Conservation (phyloP, 2,113 vertebrate species). For the Campylomormyrus numenius region DNA sequence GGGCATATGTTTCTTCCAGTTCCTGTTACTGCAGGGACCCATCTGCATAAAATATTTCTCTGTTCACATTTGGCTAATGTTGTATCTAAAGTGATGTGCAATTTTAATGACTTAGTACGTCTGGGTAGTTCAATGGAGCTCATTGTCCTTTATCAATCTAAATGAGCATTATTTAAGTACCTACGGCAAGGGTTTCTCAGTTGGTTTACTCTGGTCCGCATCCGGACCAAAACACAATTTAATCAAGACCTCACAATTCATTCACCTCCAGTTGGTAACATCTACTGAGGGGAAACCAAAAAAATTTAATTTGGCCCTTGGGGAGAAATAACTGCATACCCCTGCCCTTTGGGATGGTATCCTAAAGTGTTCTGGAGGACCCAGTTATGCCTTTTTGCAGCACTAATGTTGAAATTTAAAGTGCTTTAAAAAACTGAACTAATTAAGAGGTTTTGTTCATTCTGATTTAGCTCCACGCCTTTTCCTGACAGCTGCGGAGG, state of each 20-base stretch:
- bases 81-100: neutral
- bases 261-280: neutral
- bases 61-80: neutral
- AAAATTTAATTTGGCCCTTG: neutral
- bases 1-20: neutral
- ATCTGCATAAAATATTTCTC: neutral
- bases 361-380: neutral
- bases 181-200: neutral
- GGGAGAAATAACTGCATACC: neutral
- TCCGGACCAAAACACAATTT: neutral
- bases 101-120: neutral
- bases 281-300: neutral
- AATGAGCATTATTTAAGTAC: neutral
- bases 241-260: neutral
- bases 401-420: neutral
- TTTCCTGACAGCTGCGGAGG: neutral
- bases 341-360: neutral
- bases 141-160: neutral
- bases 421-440: neutral
- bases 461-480: neutral
- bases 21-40: neutral
- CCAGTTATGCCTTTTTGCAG: neutral
- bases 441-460: neutral
- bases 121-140: neutral
- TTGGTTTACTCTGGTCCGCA: neutral